Evolutionary conservation across 2,113 vertebrate species (phyloP), one percentile per base, ranked within the genome.

Genomic region (Carassius carassius): DNA sequence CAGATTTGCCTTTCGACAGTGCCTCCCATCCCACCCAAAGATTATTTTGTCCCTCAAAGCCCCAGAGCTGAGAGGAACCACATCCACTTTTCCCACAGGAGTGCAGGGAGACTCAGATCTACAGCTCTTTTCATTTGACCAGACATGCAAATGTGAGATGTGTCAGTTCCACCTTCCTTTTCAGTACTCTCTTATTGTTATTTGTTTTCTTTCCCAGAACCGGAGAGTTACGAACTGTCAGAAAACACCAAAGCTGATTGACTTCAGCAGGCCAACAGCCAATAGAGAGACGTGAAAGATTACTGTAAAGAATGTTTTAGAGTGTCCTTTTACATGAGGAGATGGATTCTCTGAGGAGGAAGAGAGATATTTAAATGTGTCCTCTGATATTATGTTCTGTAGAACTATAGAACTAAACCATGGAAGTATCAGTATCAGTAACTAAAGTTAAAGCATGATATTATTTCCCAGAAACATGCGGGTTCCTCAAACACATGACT

Each of bases 1-100:
- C 44, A 69, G 19, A 81, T 81, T 81, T 81, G 62, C 79, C 62
- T 81, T 81, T 81, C 8, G 19, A 81, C 60, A 12, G 41, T 49
- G 60, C 29, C 37, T 4, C 60, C 78, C 44, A n/a, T 54, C 14
- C 62, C 62, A 67, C 5, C 49, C 17, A 14, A 29, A 81, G 17
- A 54, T 17, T 29, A 37, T 17, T 29, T 47, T 14, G 62, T 51
- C 2, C 25, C 44, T 51, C 56, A 80, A 29, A 80, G 47, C 23
- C 25, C 9, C 58, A 47, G 47, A 76, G 74, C 3, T 29, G 5
- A 32, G 62, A 81, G 9, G 23, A 67, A 13, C 23, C 62, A 69
- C 62, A 41, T 67, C 10, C 41, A 32, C 37, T 10, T 65, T 41
- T 77, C 29, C 75, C 51, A 21, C 16, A 21, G 23, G 4, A 56